Evolutionary conservation across 2,113 vertebrate genomes (phyloP).

Genomic region (Rhombomys opimus): DNA sequence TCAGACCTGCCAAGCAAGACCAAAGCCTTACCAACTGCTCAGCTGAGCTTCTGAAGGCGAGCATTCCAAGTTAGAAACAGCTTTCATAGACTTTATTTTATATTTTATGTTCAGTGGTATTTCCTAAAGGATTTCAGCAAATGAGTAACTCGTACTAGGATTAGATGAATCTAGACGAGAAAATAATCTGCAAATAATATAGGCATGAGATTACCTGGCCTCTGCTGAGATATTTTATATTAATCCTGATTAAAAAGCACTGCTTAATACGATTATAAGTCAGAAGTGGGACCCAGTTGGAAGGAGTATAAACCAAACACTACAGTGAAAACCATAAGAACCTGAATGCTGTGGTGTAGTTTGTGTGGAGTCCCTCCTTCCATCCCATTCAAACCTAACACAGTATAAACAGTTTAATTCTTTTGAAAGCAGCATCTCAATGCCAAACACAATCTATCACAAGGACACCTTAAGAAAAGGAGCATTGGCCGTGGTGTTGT

Average conservation of each 20-base stretch:
- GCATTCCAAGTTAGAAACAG: background rate
- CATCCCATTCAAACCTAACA: background rate
- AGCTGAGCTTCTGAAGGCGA: background rate
- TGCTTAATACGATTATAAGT: background rate
- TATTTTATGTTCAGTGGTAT: background rate
- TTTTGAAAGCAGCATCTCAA: background rate
- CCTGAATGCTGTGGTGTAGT: background rate
- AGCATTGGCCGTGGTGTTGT: background rate
- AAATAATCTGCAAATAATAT: background rate
- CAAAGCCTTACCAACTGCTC: background rate
- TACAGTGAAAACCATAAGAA: background rate
- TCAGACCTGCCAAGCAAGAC: background rate
- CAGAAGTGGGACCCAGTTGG: background rate
- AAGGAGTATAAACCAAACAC: background rate
- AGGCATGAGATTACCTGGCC: background rate
- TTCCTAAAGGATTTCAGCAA: background rate
- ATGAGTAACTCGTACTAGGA: background rate
- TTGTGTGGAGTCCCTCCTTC: background rate
- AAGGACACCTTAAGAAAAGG: background rate
- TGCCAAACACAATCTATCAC: background rate
- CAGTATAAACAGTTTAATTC: background rate
- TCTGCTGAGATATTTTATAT: background rate
- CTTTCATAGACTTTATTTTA: background rate
- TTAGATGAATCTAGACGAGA: background rate
- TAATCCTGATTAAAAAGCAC: background rate